Evolutionary conservation across 1,140 invertebrate genomes (phyloP).

Genomic region (Tetragonula clypearis): DNA sequence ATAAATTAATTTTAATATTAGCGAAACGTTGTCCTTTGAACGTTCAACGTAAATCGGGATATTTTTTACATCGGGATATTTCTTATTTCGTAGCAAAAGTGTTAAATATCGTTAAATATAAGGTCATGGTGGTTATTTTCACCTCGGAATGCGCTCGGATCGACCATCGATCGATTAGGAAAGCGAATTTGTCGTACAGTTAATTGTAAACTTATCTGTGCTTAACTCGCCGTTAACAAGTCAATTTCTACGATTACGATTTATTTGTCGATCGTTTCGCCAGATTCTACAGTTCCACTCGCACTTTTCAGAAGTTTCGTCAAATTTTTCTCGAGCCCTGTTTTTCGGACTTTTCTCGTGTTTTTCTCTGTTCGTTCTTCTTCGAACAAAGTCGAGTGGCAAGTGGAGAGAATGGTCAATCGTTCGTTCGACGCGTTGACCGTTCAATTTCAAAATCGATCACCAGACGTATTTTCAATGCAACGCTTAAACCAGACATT

Average conservation of each 20-base stretch:
- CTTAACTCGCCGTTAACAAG: background rate
- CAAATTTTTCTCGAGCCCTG: background rate
- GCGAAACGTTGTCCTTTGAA: background rate
- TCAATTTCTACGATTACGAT: background rate
- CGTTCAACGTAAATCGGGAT: background rate
- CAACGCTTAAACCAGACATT: no score
- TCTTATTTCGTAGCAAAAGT: background rate
- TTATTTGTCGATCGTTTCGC: constrained; percentile 42
- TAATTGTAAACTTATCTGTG: constrained; percentile 15
- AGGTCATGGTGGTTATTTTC: background rate
- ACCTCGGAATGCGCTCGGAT: background rate
- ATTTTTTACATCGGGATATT: background rate
- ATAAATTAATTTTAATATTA: no score
- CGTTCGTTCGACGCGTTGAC: constrained; percentile 15
- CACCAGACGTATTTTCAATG: no score
- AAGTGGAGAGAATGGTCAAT: constrained; percentile 75
- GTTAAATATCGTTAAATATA: background rate
- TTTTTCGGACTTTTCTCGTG: background rate
- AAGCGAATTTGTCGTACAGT: constrained; percentile 21
- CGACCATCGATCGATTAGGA: constrained; percentile 17
- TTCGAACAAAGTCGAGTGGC: constrained; percentile 67
- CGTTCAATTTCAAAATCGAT: background rate
- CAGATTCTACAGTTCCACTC: constrained; percentile 79
- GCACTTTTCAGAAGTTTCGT: background rate
- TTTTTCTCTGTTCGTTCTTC: background rate